Evolutionary conservation across 2,113 vertebrate species (phyloP).

Genomic region (pig (Sus scrofa)): T2T-Sscrofa CM000817.6:135739001-135739500

Average conservation of each 20-base stretch:
- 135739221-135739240: slow-evolving; percentile 56
- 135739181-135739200: slow-evolving; percentile 42
- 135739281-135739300: slow-evolving; percentile 38
- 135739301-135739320: slow-evolving; percentile 63
- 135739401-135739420: slow-evolving; percentile 70
- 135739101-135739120: not conserved
- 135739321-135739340: slow-evolving; percentile 64
- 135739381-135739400: slow-evolving; percentile 64
- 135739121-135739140: not conserved
- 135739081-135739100: not conserved
- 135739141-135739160: not conserved
- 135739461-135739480: slow-evolving; percentile 56
- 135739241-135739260: slow-evolving; percentile 43
- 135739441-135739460: slow-evolving; percentile 52
- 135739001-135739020: not conserved
- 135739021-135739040: not conserved
- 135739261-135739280: slow-evolving; percentile 56
- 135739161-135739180: not conserved
- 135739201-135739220: not conserved
- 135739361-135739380: slow-evolving; percentile 60
- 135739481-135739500: slow-evolving; percentile 69
- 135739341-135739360: slow-evolving; percentile 67
- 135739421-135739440: slow-evolving; percentile 55
- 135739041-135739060: not conserved
- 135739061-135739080: not conserved